phyloP scores from a whole-genome alignment of 2,888 invertebrate species.

The Trichopoda pennipes region DNA sequence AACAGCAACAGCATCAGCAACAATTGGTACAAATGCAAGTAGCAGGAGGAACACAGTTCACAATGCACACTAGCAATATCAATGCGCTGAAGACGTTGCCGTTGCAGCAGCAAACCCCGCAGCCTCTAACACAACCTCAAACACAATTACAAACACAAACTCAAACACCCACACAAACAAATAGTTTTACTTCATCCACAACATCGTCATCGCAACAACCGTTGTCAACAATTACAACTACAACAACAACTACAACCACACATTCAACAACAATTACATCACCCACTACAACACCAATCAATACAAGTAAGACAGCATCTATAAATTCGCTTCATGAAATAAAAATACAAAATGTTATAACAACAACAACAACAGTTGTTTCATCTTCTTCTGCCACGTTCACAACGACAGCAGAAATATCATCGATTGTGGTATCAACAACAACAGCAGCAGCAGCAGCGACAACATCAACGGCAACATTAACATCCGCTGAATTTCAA shows the following conservation, averaged over 20 bases:
- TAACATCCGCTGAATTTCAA: conserved; percentile 61
- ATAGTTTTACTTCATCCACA: conserved; percentile 60
- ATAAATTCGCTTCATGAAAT: conserved; percentile 56
- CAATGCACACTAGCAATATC: conserved; percentile 68
- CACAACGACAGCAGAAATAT: conserved; percentile 63
- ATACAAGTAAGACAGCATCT: conserved; percentile 55
- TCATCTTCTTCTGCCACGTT: conserved; percentile 65
- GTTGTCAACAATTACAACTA: conserved; percentile 62
- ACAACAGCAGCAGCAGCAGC: conserved; percentile 40
- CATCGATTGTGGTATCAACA: conserved; percentile 62
- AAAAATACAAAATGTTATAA: conserved; percentile 51
- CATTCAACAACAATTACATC: conserved; percentile 56
- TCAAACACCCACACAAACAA: conserved; percentile 58
- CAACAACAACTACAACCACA: conserved; percentile 58
- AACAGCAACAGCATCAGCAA: conserved; percentile 69
- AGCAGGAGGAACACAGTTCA: conserved; percentile 71
- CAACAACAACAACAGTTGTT: conserved; percentile 65
- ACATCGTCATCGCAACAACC: conserved; percentile 57
- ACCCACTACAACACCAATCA: conserved; percentile 62
- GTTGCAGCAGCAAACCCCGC: conserved; percentile 70
- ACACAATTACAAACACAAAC: conserved; percentile 20
- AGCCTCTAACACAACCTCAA: conserved; percentile 67
- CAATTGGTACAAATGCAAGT: conserved; percentile 73
- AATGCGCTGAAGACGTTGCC: conserved; percentile 69
- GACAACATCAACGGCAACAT: conserved; percentile 59